Evolutionary conservation across 92 coral and sea anemone genomes (phyloP).

Genomic region (Zoanthus sansibaricus): DNA sequence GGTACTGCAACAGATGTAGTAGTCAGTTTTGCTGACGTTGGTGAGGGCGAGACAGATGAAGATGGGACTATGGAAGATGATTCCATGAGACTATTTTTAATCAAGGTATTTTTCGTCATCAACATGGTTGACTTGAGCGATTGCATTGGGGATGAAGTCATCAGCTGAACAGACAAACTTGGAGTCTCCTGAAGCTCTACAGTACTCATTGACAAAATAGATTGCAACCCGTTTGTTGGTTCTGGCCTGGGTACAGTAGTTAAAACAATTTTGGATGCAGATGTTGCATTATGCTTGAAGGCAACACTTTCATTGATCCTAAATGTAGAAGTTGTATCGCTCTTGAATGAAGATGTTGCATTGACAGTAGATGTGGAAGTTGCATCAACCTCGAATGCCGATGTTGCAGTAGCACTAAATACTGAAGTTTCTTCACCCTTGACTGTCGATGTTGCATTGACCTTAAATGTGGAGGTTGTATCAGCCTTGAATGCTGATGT

Average conservation of each 20-base stretch:
- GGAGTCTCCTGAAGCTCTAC: background rate
- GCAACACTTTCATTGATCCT: background rate
- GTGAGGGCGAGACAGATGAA: constrained; percentile 35
- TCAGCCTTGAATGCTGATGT: constrained; percentile 22
- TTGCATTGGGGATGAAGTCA: constrained; percentile 2
- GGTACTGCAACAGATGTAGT: constrained; percentile 27
- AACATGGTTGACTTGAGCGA: constrained; percentile 18
- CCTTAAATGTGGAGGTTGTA: constrained; percentile 2
- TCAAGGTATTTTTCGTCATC: constrained; percentile 7
- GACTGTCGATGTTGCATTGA: constrained; percentile 2
- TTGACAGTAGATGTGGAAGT: background rate
- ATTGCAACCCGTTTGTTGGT: background rate
- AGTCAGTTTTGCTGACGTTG: constrained; percentile 14
- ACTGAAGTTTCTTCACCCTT: background rate
- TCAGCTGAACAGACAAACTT: background rate
- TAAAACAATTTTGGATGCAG: constrained; percentile 16
- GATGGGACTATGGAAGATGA: constrained; percentile 7
- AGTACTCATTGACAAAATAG: background rate
- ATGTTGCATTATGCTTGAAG: constrained; percentile 16
- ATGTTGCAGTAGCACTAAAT: background rate
- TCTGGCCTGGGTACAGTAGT: background rate
- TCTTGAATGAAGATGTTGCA: constrained; percentile 1
- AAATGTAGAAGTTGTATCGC: background rate
- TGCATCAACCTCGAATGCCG: background rate
- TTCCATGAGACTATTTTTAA: constrained; percentile 9